These are phyloP conservation scores for Leucoraja ocellata DNA, from an alignment of 2,797 vertebrate species.

Conservation along the genomic window DNA sequence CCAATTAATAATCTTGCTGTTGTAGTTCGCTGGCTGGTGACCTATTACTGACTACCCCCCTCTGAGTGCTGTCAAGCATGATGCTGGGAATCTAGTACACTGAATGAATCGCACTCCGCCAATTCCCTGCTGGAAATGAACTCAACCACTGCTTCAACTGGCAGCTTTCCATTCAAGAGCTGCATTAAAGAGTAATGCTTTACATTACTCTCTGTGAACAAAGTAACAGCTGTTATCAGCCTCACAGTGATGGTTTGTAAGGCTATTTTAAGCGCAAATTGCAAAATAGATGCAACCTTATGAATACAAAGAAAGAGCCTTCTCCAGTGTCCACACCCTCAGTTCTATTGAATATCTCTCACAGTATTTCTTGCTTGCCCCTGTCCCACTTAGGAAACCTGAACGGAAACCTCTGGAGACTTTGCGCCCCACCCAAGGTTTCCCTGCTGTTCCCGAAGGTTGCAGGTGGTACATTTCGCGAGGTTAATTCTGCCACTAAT, in stretches of 20 bases:
- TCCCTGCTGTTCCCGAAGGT: too few species aligned
- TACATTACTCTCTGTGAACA: neutral
- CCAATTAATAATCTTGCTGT: neutral
- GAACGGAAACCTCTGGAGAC: too few species aligned
- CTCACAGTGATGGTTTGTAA: neutral
- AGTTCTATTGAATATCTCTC: neutral
- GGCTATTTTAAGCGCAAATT: slow-evolving; percentile 2
- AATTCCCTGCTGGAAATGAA: slow-evolving; percentile 10
- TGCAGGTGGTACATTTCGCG: too few species aligned
- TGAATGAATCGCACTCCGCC: neutral
- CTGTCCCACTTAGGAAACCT: too few species aligned
- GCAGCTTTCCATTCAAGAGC: neutral
- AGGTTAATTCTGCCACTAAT: too few species aligned
- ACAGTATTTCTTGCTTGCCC: neutral
- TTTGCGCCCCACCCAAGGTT: too few species aligned
- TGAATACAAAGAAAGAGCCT: neutral
- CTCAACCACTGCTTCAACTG: neutral
- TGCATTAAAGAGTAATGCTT: neutral
- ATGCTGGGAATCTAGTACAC: neutral
- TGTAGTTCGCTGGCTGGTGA: neutral
- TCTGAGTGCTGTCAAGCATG: neutral
- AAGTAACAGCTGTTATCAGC: neutral
- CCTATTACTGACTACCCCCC: slow-evolving; percentile 17
- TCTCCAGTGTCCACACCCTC: neutral
- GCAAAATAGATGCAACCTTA: neutral